These are phyloP conservation scores for Leuciscus idus DNA, from an alignment of 2,113 vertebrate genomes.

Conservation along the genomic window DNA sequence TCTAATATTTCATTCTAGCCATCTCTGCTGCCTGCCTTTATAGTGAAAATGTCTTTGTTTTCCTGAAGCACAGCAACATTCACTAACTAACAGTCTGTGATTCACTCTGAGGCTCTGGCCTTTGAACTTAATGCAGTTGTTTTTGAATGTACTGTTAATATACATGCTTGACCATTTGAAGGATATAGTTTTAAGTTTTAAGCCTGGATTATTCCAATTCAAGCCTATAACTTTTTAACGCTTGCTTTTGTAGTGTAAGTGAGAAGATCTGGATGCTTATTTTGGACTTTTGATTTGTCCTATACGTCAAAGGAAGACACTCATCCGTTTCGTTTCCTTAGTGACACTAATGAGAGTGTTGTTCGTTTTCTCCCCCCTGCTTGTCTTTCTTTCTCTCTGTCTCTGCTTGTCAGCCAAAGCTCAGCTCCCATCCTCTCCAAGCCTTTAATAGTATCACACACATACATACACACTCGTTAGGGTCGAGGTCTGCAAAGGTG, in stretches of 20 bases:
- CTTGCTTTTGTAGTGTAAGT: conserved; percentile 5
- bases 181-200: neutral
- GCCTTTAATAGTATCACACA: neutral
- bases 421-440: neutral
- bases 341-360: conserved; percentile 56
- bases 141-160: conserved; percentile 12
- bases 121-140: neutral
- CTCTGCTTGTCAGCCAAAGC: conserved; percentile 5
- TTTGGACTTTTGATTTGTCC: conserved; percentile 51
- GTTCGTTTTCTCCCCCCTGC: conserved; percentile 1
- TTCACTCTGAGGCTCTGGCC: neutral
- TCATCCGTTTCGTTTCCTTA: conserved; percentile 50
- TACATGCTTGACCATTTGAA: neutral
- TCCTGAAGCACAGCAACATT: neutral
- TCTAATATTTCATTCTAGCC: too few species aligned
- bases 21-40: too few species aligned
- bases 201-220: neutral
- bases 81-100: neutral
- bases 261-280: conserved; percentile 29
- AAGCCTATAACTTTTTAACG: neutral
- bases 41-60: neutral
- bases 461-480: neutral
- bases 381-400: conserved; percentile 15
- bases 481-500: neutral
- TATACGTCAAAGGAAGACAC: conserved; percentile 48